Conservation (phyloP, 1,140 invertebrate species). For the Dendroctonus ponderosae region DNA sequence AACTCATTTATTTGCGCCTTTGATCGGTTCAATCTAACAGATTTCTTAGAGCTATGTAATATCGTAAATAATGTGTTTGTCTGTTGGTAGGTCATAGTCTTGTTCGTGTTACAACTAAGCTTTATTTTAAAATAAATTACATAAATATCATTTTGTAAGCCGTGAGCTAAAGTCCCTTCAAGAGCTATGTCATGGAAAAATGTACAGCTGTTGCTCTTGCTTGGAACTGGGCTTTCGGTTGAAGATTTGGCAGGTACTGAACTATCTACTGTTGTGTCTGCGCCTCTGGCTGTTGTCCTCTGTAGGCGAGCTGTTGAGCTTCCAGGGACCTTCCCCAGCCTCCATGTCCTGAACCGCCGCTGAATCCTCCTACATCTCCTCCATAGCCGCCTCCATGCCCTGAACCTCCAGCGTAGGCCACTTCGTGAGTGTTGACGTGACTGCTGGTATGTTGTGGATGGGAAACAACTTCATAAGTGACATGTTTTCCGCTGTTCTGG, state of each 20-base stretch:
- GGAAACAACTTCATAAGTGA: conserved; percentile 79
- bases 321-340: conserved; percentile 72
- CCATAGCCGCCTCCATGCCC: conserved; percentile 57
- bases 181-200: conserved; percentile 18
- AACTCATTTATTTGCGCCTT: conserved; percentile 12
- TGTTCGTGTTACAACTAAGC: conserved; percentile 2
- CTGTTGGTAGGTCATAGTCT: neutral
- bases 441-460: conserved; percentile 74
- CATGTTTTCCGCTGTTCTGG: conserved; percentile 69
- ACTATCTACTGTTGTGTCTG: conserved; percentile 34
- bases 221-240: conserved; percentile 5
- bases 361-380: conserved; percentile 56
- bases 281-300: conserved; percentile 57
- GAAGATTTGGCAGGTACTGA: conserved; percentile 49
- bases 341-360: conserved; percentile 57
- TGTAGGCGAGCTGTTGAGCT: conserved; percentile 72
- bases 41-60: neutral
- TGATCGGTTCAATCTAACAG: conserved; percentile 7
- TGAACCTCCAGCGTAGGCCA: conserved; percentile 52
- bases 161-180: neutral
- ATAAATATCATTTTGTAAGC: conserved; percentile 14
- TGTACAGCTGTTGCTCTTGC: conserved; percentile 15
- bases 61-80: neutral
- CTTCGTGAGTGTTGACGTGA: conserved; percentile 64
- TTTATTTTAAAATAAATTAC: conserved; percentile 22